phyloP scores from a whole-genome alignment of 2,113 vertebrate genomes.

The Acanthochromis polyacanthus region DNA sequence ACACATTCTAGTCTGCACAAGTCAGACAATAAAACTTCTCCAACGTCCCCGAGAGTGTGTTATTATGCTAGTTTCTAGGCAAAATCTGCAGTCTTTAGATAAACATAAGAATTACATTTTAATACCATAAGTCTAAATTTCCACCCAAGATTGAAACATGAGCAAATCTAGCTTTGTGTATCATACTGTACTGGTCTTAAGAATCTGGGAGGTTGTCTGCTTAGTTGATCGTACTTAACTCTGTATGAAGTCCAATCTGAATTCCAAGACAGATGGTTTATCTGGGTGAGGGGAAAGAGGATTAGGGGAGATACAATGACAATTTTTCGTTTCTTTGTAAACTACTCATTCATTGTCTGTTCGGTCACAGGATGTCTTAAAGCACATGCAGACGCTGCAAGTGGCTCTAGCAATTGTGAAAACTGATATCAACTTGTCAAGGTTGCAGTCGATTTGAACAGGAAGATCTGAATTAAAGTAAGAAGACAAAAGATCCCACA shows the following conservation, averaged over 20 bases:
- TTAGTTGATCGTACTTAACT: constrained; percentile 56
- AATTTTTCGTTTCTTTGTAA: constrained; percentile 43
- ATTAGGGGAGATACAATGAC: constrained; percentile 63
- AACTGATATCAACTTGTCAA: constrained; percentile 26
- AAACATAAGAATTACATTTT: not conserved
- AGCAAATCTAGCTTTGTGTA: not conserved
- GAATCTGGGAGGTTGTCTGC: constrained; percentile 25
- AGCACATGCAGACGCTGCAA: not conserved
- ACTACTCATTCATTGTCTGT: constrained; percentile 21
- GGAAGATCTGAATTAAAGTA: constrained; percentile 16
- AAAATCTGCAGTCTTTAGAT: not conserved
- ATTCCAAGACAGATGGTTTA: constrained; percentile 80
- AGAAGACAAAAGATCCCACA: constrained; percentile 33
- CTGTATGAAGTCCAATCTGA: constrained; percentile 66
- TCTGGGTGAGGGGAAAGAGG: constrained; percentile 69
- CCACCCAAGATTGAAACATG: not conserved
- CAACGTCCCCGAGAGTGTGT: too few relatives aligned
- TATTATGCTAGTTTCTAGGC: not conserved
- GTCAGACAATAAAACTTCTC: not conserved
- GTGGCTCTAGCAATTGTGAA: constrained; percentile 1
- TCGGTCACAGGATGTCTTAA: not conserved
- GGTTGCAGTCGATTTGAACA: not conserved
- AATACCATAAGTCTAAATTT: not conserved
- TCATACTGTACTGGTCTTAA: constrained; percentile 1
- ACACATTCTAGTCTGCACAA: too few relatives aligned